Percentiles rank a stretch among this genome's conserved stretches.
phyloP scores from a whole-genome alignment of 2,888 invertebrate species.

The Epirrita christyi region DNA sequence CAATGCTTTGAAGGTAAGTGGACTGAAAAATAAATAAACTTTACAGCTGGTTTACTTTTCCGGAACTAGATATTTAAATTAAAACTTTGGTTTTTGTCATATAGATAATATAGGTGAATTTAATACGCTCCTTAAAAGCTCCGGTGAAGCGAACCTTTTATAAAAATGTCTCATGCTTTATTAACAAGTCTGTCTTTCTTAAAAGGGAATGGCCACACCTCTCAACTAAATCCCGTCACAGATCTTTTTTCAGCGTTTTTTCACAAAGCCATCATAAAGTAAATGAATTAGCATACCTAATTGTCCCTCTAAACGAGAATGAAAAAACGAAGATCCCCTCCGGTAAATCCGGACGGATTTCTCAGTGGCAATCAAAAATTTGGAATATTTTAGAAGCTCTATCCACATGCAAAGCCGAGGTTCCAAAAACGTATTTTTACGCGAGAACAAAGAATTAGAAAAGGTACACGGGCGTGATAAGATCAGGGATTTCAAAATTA shows the following conservation, averaged over 20 bases:
- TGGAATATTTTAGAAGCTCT: conserved; percentile 68
- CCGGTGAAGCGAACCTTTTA: conserved; percentile 14
- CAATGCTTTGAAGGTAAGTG: conserved; percentile 6
- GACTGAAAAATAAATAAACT: conserved; percentile 5
- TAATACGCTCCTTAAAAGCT: conserved; percentile 4
- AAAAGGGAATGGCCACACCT: conserved; percentile 43
- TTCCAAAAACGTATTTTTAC: conserved; percentile 56
- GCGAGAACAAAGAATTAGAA: conserved; percentile 62
- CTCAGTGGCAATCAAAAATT: conserved; percentile 77
- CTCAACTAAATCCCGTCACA: conserved; percentile 61
- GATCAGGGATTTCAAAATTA: conserved; percentile 55
- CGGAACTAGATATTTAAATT: conserved; percentile 2
- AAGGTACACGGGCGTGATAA: conserved; percentile 43
- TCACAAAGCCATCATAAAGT: conserved; percentile 71
- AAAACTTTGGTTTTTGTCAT: conserved; percentile 7
- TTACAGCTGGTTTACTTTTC: conserved; percentile 4
- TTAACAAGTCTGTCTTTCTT: conserved; percentile 14
- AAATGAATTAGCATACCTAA: conserved; percentile 81
- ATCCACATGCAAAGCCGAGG: conserved; percentile 68
- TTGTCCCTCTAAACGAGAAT: conserved; percentile 72
- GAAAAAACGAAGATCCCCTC: conserved; percentile 70
- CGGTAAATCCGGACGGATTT: conserved; percentile 66
- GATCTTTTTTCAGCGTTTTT: conserved; percentile 65
- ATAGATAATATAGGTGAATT: conserved; percentile 5
- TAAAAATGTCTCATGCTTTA: conserved; percentile 22